These are phyloP conservation scores for Diadumene lineata DNA, from an alignment of 92 coral and sea anemone genomes.

Conservation along the genomic window DNA sequence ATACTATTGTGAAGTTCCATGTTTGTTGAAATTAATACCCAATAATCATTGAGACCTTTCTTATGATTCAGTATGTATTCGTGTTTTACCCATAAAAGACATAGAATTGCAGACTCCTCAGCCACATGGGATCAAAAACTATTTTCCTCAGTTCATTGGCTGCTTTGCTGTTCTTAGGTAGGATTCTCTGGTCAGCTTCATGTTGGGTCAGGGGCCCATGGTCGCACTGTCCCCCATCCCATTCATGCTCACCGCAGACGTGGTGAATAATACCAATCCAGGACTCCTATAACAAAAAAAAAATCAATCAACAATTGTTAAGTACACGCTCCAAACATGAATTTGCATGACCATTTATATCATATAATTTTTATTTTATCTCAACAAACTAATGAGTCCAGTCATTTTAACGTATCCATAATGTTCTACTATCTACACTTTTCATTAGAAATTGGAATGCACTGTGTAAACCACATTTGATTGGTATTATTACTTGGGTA, in stretches of 20 bases:
- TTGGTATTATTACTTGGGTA: no score
- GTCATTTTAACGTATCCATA: no score
- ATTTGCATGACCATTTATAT: background rate
- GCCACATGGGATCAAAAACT: slow-evolving; percentile 52
- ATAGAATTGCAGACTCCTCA: slow-evolving; percentile 38
- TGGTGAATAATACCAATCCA: slow-evolving; percentile 62
- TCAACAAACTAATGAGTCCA: no score
- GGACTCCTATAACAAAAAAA: slow-evolving; percentile 23
- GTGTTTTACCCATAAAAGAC: slow-evolving; percentile 47
- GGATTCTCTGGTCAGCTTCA: slow-evolving; percentile 36
- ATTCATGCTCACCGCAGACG: slow-evolving; percentile 66
- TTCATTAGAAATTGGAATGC: no score
- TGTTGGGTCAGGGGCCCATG: slow-evolving; percentile 64
- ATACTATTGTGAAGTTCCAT: no score
- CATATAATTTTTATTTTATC: no score
- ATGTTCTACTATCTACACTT: no score
- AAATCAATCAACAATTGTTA: background rate
- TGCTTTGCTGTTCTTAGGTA: slow-evolving; percentile 24
- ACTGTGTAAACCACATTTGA: no score
- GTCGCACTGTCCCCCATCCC: slow-evolving; percentile 57
- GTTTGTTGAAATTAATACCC: no score
- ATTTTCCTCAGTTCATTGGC: slow-evolving; percentile 52
- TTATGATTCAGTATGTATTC: background rate
- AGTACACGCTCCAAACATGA: background rate
- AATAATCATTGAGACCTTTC: no score